Conservation (phyloP, 2,888 invertebrate genomes). For the Embidobia sp. region DNA sequence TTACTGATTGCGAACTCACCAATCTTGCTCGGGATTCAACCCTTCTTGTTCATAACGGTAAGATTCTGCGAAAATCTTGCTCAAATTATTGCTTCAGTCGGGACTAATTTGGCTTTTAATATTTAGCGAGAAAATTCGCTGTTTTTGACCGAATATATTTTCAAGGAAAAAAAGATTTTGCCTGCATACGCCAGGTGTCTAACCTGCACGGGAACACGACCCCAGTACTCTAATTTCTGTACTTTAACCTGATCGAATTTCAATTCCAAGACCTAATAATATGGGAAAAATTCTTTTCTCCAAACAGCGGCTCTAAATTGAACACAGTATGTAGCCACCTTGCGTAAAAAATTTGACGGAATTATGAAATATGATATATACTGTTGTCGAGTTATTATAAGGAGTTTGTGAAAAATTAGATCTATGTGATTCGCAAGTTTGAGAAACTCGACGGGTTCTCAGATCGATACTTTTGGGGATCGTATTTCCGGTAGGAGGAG, state of each 20-base stretch:
- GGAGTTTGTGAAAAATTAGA: neutral
- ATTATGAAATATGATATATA: slow-evolving; percentile 1
- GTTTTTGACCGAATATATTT: too few relatives aligned
- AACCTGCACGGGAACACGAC: slow-evolving; percentile 31
- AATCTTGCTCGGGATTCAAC: slow-evolving; percentile 89
- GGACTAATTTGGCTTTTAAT: too few relatives aligned
- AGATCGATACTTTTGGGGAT: slow-evolving; percentile 11
- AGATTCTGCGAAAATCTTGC: slow-evolving; percentile 79
- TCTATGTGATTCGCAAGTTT: slow-evolving; percentile 4
- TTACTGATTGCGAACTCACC: slow-evolving; percentile 92
- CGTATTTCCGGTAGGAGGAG: too few relatives aligned
- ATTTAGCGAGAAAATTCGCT: too few relatives aligned
- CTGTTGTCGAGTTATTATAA: slow-evolving; percentile 15
- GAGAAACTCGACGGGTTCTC: neutral
- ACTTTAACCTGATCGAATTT: slow-evolving; percentile 31
- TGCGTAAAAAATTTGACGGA: neutral
- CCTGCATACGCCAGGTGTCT: slow-evolving; percentile 31
- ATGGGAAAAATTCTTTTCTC: slow-evolving; percentile 22
- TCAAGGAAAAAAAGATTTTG: too few relatives aligned
- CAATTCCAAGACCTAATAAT: slow-evolving; percentile 24
- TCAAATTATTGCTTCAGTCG: neutral
- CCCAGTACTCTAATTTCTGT: slow-evolving; percentile 31
- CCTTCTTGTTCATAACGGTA: slow-evolving; percentile 92
- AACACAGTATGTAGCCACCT: slow-evolving; percentile 15
- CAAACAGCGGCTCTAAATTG: slow-evolving; percentile 7